Evolutionary conservation across 2,113 vertebrate genomes (phyloP), one percentile per base, ranked within the genome.

Genomic region (Prunella himalayana): DNA sequence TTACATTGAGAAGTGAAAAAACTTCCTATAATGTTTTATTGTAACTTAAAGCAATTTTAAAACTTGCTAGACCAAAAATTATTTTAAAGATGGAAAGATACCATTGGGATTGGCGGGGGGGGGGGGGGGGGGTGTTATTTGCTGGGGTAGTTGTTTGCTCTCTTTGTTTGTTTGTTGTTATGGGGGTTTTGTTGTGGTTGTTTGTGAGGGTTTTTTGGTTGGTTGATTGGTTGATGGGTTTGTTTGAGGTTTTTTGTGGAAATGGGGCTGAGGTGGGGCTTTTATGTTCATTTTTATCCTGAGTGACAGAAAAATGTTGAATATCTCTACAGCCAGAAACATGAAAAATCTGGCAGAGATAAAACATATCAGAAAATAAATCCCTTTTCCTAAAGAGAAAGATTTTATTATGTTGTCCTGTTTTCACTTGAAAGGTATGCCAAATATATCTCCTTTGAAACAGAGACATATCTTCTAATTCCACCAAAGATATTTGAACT

Each of bases 241-340:
- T 2, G 1, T 47, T 54, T 12, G 18, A 13, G 12, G 3, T 7
- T 41, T 54, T 79, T 30, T 56, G 6, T 13, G 27, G 17, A 41
- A 64, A 42, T 56, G 10, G 41, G 5, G 6, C 15, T 45, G 15
- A 3, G 6, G 5, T 37, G 2, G 6, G 5, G 6, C 1, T 41
- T 49, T 50, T 35, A 22, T 23, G 17, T 47, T 60, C 10, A 28
- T 89, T 95, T 94, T 78, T 75, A 56, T 84, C 24, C 22, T 39
- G 22, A 86, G 15, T 37, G 6, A 4, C 35, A 24, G 15, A 80
- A 73, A 88, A 84, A 76, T 14, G 4, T 22, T 35, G 24, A 49
- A 31, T 54, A 91, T 73, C 11, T 63, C 20, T 47, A 14, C 15
- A 82, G 15, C 37, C 10, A 91, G 42, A 88, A 79, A 79, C 9